These are phyloP conservation scores for Boloria euphrosyne DNA, from an alignment of 2,888 invertebrate species.

Conservation along the genomic window DNA sequence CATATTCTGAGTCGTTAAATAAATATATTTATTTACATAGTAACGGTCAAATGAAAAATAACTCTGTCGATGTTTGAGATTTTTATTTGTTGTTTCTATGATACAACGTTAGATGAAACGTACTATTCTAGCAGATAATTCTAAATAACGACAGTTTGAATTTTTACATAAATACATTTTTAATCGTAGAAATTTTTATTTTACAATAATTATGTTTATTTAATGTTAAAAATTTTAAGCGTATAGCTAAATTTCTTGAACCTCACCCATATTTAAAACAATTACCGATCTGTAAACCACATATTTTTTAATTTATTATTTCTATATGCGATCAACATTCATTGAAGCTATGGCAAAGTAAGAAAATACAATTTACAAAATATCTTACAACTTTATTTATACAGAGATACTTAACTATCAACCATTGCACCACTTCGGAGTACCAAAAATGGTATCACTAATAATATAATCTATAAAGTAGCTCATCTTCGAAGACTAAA, in stretches of 20 bases:
- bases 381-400: conserved; percentile 58
- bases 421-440: conserved; percentile 74
- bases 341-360: conserved; percentile 66
- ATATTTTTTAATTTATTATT: conserved; percentile 29
- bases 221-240: conserved; percentile 38
- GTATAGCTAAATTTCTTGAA: conserved; percentile 29
- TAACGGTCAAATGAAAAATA: conserved; percentile 73
- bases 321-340: conserved; percentile 59
- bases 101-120: conserved; percentile 51
- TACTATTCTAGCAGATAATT: conserved; percentile 44
- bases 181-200: conserved; percentile 67
- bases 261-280: conserved; percentile 28
- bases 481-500: conserved; percentile 47
- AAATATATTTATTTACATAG: conserved; percentile 82
- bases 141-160: conserved; percentile 48
- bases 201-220: conserved; percentile 39
- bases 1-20: conserved; percentile 71
- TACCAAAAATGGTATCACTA: conserved; percentile 60
- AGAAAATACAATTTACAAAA: conserved; percentile 52
- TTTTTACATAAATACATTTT: conserved; percentile 77
- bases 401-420: conserved; percentile 60
- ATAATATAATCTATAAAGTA: conserved; percentile 29
- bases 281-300: conserved; percentile 27
- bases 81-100: conserved; percentile 52
- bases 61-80: conserved; percentile 72